Evolutionary conservation across 2,113 vertebrate genomes (phyloP).

Genomic region (Daphoenositta chrysoptera): DNA sequence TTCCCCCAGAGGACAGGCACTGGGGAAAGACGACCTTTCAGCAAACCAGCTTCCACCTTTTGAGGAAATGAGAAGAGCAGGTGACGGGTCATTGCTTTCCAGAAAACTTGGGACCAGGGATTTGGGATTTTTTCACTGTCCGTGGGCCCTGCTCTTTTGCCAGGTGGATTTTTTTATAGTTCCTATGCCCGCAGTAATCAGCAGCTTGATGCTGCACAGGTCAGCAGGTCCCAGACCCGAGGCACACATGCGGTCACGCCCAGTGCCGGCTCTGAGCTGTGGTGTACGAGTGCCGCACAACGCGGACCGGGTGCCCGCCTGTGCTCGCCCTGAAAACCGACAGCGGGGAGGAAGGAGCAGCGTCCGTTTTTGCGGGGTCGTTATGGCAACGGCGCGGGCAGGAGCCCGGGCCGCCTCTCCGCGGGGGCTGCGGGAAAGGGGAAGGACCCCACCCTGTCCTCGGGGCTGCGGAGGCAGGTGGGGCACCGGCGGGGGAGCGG

Average conservation of each 20-base stretch:
- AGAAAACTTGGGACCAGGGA: not conserved
- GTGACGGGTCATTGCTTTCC: not conserved
- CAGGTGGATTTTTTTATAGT: not conserved
- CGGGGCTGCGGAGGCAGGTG: not conserved
- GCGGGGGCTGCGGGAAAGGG: not conserved
- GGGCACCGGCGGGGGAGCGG: not conserved
- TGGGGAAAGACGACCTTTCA: not conserved
- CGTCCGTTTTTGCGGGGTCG: not conserved
- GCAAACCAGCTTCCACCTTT: not conserved
- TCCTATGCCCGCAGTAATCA: not conserved
- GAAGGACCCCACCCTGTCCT: not conserved
- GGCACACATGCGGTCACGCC: not conserved
- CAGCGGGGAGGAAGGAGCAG: not conserved
- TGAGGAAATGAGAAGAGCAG: not conserved
- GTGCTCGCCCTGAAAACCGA: not conserved
- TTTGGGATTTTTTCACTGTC: not conserved
- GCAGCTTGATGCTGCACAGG: not conserved
- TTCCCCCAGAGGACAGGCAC: not conserved
- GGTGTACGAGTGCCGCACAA: not conserved
- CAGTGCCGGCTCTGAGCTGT: not conserved
- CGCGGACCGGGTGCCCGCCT: too few relatives aligned
- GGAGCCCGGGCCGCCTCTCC: not conserved
- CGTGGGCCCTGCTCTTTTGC: not conserved
- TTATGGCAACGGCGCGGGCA: slow-evolving; percentile 27
- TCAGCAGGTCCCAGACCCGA: not conserved